phyloP scores from a whole-genome alignment of 2,797 vertebrate species.

The Heteromormyrus szaboi region DNA sequence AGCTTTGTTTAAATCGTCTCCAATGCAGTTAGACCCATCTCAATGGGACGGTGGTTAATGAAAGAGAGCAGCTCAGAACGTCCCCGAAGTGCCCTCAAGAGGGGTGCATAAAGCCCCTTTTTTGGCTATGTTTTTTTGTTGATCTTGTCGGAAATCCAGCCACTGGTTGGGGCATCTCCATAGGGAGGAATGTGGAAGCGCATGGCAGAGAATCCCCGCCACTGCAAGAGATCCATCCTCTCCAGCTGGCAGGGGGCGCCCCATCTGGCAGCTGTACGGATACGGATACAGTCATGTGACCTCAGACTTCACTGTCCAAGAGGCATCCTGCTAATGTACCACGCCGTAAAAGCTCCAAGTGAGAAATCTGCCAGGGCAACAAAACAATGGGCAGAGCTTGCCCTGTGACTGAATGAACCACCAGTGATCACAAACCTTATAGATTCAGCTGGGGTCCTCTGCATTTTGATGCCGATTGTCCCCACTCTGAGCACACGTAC shows the following conservation, averaged over 20 bases:
- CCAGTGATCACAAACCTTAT: neutral
- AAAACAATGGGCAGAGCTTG: neutral
- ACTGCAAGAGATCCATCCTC: neutral
- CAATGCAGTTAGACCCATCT: constrained; percentile 31
- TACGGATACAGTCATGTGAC: neutral
- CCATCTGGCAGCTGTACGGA: neutral
- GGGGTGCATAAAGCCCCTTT: constrained; percentile 26
- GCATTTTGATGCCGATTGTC: neutral
- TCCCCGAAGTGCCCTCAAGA: constrained; percentile 26
- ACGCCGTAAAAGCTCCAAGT: neutral
- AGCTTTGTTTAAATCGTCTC: constrained; percentile 32
- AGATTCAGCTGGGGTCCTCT: neutral
- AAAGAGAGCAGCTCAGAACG: constrained; percentile 16
- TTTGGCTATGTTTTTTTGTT: constrained; percentile 28
- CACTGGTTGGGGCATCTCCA: constrained; percentile 22
- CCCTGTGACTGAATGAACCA: neutral
- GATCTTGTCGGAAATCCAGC: constrained; percentile 43
- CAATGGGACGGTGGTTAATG: constrained; percentile 40
- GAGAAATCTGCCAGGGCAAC: neutral
- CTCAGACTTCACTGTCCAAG: neutral
- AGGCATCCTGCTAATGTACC: neutral
- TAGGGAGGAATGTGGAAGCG: neutral
- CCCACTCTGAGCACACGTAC: neutral
- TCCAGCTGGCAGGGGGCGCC: constrained; percentile 10
- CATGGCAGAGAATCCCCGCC: neutral